Base-by-base conservation (phyloP, 1,140 invertebrate genomes). In the Drosophila virilis region DNA sequence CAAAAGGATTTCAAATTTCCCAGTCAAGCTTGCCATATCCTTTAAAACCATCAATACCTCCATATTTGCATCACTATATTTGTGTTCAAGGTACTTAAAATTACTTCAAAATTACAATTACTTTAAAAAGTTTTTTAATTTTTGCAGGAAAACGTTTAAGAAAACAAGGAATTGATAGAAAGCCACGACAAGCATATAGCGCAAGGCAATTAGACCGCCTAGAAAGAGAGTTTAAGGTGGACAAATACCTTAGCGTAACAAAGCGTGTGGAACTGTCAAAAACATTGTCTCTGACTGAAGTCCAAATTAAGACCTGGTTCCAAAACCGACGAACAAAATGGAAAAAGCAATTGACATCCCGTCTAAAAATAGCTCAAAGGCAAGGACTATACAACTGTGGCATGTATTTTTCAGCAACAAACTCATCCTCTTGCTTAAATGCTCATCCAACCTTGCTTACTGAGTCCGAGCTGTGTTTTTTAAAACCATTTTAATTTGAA, bases 271-370 rank as follows among this genome's bases (percentile, higher is more conserved):
- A 99, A 80, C 93, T 99, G 1, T 98, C 97, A 0, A 97, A 97
- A 91, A 95, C 95, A 0, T 91, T 99, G 7, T 96, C 95, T 64
- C 92, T 99, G 9, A 98, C 98, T 0, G 98, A 99, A 93, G 98
- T 98, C 2, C 98, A 99, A 93, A 98, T 99, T 61, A 99, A 99
- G 92, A 99, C 98, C 0, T 99, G 98, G 98, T 99, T 98, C 90
- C 97, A 99, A 93, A 98, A 98, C 92, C 94, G 97, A 54, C 93
- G 98, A 68, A 99, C 98, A 1, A 99, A 99, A 89, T 98, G 97
- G 97, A 98, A 99, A 92, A 99, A 99, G 85, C 98, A 99, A 80
- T 92, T 98, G 74, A 98, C 97, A 1, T 97, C 97, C 0, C 93
- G 97, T 2, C 92, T 98, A 52, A 98, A 98, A 92, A 96, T 97